phyloP scores from a whole-genome alignment of 1,140 invertebrate genomes.

The Tetraneura akinire region DNA sequence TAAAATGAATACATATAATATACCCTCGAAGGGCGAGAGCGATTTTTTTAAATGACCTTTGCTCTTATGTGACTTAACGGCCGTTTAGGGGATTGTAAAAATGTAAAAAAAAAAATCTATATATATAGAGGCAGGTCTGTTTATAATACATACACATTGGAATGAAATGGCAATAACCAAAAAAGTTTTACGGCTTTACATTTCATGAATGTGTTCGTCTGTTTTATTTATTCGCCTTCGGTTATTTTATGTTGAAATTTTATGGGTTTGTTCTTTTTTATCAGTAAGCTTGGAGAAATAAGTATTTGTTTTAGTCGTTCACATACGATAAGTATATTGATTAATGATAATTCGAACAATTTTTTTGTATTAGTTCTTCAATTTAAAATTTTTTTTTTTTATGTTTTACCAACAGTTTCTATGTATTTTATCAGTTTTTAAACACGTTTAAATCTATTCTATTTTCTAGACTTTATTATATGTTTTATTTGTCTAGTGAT shows the following conservation, averaged over 20 bases:
- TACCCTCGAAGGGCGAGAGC: constrained; percentile 34
- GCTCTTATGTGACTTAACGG: constrained; percentile 45
- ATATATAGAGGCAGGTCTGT: constrained; percentile 39
- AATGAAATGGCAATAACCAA: constrained; percentile 48
- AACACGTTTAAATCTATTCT: too few relatives aligned
- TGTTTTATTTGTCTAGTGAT: too few relatives aligned
- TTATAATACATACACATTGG: constrained; percentile 45
- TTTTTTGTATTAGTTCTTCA: too few relatives aligned
- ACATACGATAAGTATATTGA: too few relatives aligned
- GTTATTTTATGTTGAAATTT: constrained; percentile 29
- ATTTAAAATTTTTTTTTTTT: too few relatives aligned
- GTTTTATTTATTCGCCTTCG: constrained; percentile 37
- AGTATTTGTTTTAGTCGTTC: too few relatives aligned
- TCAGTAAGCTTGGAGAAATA: too few relatives aligned
- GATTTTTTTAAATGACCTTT: constrained; percentile 48
- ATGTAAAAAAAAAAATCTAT: constrained; percentile 18
- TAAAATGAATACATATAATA: constrained; percentile 51
- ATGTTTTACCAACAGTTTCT: too few relatives aligned
- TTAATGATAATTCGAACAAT: too few relatives aligned
- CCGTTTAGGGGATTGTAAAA: constrained; percentile 51
- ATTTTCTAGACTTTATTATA: too few relatives aligned
- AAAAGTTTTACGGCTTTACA: constrained; percentile 48
- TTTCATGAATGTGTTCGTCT: constrained; percentile 34
- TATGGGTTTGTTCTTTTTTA: not conserved
- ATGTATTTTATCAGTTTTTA: too few relatives aligned